phyloP scores from a whole-genome alignment of 2,888 invertebrate genomes.

The Sthenelais limicola region DNA sequence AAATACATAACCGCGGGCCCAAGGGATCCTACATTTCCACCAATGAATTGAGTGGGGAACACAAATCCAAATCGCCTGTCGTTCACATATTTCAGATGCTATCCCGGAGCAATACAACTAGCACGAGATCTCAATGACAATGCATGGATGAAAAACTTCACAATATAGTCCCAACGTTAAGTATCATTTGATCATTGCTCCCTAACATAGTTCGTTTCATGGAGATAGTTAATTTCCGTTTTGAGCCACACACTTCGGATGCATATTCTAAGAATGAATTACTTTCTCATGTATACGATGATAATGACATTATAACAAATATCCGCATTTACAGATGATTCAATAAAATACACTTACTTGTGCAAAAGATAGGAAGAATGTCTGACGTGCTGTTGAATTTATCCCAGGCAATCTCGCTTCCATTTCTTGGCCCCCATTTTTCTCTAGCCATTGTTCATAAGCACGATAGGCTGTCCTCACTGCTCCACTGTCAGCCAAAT shows the following conservation, averaged over 20 bases:
- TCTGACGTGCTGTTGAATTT: conserved; percentile 8
- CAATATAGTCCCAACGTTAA: no score
- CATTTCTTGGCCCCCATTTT: neutral
- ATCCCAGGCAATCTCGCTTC: conserved; percentile 8
- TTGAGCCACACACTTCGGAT: no score
- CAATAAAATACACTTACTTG: neutral
- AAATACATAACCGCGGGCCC: no score
- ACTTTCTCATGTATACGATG: neutral
- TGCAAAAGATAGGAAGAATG: conserved; percentile 33
- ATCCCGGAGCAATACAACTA: no score
- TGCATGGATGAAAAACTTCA: no score
- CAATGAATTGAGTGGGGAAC: no score
- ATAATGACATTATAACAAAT: neutral
- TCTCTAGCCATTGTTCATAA: conserved; percentile 10
- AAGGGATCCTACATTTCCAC: no score
- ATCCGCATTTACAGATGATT: neutral
- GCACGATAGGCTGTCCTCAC: conserved; percentile 19
- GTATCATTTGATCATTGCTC: no score
- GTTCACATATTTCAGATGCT: no score
- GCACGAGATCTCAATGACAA: no score
- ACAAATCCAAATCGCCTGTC: no score
- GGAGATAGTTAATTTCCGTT: no score
- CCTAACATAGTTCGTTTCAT: neutral
- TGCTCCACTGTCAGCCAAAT: conserved; percentile 26
- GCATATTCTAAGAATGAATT: neutral